These are phyloP conservation scores for Pavo muticus DNA, from an alignment of 2,113 vertebrate species.

Conservation along the genomic window DNA sequence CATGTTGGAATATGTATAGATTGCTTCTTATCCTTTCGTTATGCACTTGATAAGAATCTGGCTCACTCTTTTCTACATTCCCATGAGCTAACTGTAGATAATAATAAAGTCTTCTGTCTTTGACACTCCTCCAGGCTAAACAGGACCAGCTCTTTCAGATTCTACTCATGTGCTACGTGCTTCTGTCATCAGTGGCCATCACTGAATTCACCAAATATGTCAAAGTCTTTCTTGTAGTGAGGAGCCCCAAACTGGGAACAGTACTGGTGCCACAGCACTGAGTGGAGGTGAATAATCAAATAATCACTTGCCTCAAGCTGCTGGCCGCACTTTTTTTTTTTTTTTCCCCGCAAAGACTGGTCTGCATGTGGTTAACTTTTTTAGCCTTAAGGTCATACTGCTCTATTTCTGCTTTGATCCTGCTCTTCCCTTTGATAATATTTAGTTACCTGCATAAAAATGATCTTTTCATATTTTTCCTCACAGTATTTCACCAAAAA, in stretches of 20 bases:
- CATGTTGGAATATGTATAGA: background rate
- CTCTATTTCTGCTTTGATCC: background rate
- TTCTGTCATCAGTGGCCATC: background rate
- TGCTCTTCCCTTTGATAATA: background rate
- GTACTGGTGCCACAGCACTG: background rate
- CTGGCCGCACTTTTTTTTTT: background rate
- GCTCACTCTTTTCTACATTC: background rate
- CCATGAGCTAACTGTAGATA: background rate
- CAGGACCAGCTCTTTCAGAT: background rate
- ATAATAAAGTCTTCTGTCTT: background rate
- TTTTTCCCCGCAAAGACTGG: background rate
- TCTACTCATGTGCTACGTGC: rapidly evolving
- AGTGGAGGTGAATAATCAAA: background rate
- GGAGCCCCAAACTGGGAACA: background rate
- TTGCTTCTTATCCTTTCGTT: background rate
- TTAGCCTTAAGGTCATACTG: background rate
- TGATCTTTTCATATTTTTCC: background rate
- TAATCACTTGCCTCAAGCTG: background rate
- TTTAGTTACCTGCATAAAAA: background rate
- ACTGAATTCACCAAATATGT: background rate
- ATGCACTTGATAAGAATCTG: background rate
- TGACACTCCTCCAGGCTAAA: background rate
- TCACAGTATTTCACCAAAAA: background rate
- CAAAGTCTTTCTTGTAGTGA: background rate
- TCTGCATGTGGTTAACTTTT: background rate